Evolutionary conservation across 92 coral and sea anemone genomes (phyloP), one percentile per base, ranked within the genome.

Genomic region (Parazoanthus atlanticus): DNA sequence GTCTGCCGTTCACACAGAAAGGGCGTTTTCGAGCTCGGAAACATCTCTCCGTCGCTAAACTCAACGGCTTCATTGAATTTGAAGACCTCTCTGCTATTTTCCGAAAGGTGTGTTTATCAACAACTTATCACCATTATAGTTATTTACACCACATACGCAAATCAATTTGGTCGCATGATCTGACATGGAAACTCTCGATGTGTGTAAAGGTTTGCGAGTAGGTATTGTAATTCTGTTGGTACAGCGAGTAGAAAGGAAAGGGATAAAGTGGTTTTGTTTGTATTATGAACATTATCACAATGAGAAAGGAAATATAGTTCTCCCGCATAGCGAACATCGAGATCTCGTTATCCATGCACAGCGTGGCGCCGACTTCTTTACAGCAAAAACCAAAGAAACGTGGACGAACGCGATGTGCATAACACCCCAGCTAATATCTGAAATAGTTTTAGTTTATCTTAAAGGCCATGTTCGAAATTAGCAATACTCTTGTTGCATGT

Each of bases 21-120:
- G 86, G 13, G 21, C 61, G 33, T 43, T 84, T 21, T 30, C 28
- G 70, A 34, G 78, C 58, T 38, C 34, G 23, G 33, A 26, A 17
- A 70, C 28, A 43, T 70, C 19, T 69, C 78, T n/a, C 38, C 70
- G 71, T 80, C 47, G 64, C 84, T 80, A 23, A 23, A 80, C 64
- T 54, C 69, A 38, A 33, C 83, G 34, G 11, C 41, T 17, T 40
- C 7, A 17, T n/a, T 36, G 38, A 36, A 36, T 36, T 5, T 33
- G 66, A 30, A 32, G 47, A 80, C 16, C 40, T 32, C 46, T 80
- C 38, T 32, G 15, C 67, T 1, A 28, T 34, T 56, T 29, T 58
- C 47, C 84, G 36, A 80, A 80, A 80, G 84, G 84, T 80, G 84
- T 80, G 84, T 80, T 80, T 43, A 80, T 56, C 84, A 80, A 17